Evolutionary conservation across 2,888 invertebrate genomes (phyloP).

Genomic region (Morpho helenor): DNA sequence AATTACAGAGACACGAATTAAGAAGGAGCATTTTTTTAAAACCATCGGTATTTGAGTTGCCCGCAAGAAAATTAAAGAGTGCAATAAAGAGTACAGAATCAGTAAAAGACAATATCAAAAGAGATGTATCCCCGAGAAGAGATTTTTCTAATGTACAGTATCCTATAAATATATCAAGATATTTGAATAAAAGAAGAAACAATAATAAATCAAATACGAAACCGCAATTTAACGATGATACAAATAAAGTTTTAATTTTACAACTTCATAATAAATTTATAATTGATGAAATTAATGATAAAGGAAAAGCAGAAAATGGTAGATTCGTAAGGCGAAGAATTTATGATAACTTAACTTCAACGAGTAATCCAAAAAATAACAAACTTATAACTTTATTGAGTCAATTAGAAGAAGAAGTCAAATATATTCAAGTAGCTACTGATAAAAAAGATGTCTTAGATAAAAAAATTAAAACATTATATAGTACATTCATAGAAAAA

Average conservation of each 20-base stretch:
- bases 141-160: constrained; percentile 44
- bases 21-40: constrained; percentile 28
- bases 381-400: constrained; percentile 49
- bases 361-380: constrained; percentile 9
- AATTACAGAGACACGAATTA: constrained; percentile 22
- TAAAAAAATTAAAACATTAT: constrained; percentile 56
- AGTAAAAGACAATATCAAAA: constrained; percentile 25
- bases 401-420: constrained; percentile 52
- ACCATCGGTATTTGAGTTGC: constrained; percentile 27
- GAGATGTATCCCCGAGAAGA: constrained; percentile 46
- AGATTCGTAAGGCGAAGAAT: not conserved
- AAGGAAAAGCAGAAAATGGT: not conserved
- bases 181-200: constrained; percentile 34
- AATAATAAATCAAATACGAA: not conserved
- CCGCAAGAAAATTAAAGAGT: constrained; percentile 11
- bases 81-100: not conserved
- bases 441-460: constrained; percentile 51
- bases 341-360: not conserved
- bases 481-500: constrained; percentile 27
- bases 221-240: not conserved
- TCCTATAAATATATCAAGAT: constrained; percentile 40
- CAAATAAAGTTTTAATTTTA: not conserved
- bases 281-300: not conserved
- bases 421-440: constrained; percentile 43
- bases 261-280: not conserved